Evolutionary conservation across 1,140 invertebrate genomes (phyloP), one percentile per base, ranked within the genome.

Genomic region (Eurosta solidaginis): DNA sequence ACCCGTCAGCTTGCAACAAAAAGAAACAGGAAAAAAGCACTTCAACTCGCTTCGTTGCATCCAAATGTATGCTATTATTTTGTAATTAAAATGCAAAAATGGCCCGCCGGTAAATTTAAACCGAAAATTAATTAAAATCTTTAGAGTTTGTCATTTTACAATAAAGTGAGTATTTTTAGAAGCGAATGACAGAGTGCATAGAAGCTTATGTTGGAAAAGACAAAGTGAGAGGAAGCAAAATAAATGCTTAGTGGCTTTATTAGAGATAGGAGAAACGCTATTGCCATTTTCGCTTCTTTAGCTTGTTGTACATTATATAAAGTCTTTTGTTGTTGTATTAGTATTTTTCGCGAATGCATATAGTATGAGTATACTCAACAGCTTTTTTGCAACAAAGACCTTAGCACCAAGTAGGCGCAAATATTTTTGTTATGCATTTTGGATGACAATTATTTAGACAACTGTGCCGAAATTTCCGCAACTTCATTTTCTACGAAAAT

Each of bases 71-170:
- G 59, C 59, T 68, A 68, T 68, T 68, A 68, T 68, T 68, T 68
- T 68, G 59, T 68, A 68, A 68, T 68, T 68, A 68, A 68, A 68
- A 68, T 68, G 59, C 59, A 68, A 68, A 68, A 68, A 68, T 68
- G 36, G 33, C 36, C 59, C 36, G 59, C 59, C 59, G 59, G 59
- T 68, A 33, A 68, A 68, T 68, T 68, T 68, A 68, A 68, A 68
- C 33, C 59, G 59, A 68, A 68, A 68, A 68, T 68, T 68, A 68
- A 68, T 68, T 68, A 68, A 68, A 68, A 68, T 68, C 59, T 68
- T 68, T 68, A 40, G 36, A 68, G 59, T 68, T 68, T 68, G 59
- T 68, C 59, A 29, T 68, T 68, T 68, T 33, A 68, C 59, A 68
- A 68, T n/a, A 68, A 42, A 68, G 14, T 20, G 33, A 20, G 59